Evolutionary conservation across 2,888 invertebrate species (phyloP).

Genomic region (Leucophora obtusa): DNA sequence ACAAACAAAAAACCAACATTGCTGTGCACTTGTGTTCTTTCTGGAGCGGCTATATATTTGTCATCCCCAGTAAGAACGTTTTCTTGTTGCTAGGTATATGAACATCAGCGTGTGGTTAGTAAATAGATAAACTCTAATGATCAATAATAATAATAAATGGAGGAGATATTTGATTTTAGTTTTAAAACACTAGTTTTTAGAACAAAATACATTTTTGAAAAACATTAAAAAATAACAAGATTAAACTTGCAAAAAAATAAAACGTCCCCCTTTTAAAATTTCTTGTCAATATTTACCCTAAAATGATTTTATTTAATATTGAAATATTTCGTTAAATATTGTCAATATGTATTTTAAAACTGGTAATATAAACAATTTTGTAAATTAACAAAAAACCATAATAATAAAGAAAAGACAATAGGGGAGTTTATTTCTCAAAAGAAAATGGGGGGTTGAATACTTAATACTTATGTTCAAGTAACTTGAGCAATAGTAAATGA

Average conservation of each 20-base stretch:
- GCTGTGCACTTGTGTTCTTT: too few species aligned
- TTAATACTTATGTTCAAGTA: not conserved
- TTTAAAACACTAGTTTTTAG: not conserved
- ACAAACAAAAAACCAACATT: too few species aligned
- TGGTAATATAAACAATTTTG: not conserved
- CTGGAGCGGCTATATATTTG: too few species aligned
- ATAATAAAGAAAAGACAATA: not conserved
- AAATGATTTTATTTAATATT: not conserved
- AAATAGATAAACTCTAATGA: constrained; percentile 30
- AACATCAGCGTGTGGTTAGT: not conserved
- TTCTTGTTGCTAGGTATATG: not conserved
- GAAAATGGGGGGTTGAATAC: too few species aligned
- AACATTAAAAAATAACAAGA: too few species aligned
- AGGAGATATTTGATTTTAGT: not conserved
- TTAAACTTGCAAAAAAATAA: not conserved
- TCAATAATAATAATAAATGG: constrained; percentile 9
- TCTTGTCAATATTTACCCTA: not conserved
- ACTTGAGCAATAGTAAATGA: not conserved
- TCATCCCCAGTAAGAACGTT: not conserved
- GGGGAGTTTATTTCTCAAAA: not conserved
- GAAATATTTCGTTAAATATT: not conserved
- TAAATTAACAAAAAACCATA: not conserved
- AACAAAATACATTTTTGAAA: too few species aligned
- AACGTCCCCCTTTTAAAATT: not conserved
- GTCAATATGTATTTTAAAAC: not conserved